Evolutionary conservation across 2,113 vertebrate genomes (phyloP), one percentile per base, ranked within the genome.

Genomic region (Gasterosteus nipponicus): DNA sequence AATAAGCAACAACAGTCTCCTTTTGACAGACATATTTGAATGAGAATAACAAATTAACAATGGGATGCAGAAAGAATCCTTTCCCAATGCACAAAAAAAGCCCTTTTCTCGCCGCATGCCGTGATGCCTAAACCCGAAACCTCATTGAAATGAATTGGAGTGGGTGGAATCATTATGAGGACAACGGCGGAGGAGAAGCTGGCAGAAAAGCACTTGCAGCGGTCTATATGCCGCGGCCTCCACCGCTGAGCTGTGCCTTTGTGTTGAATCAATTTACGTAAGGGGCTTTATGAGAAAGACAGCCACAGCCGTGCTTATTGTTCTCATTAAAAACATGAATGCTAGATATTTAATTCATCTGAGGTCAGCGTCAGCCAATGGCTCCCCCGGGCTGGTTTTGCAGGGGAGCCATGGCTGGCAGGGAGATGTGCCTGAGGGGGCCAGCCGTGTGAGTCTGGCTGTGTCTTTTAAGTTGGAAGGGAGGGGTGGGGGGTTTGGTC

Each of bases 241-340:
- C 68, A 75, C 82, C 53, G 68, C 81, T 71, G 76, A 85, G 84
- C 73, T 71, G 26, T 74, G 69, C 84, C 81, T 87, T 91, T 70
- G 83, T 83, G 83, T 88, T 87, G 76, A 92, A 92, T 92, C 85
- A 81, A 92, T 91, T 89, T 90, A 74, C 69, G 86, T 90, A 87
- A 90, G 82, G 78, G 77, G 75, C 83, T 90, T 91, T 86, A 87
- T 86, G 74, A 91, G 78, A 72, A 75, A 85, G 80, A 84, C 79
- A 84, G 80, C 75, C 33, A 38, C 81, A 82, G 78, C 75, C 29
- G 22, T 84, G 82, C 85, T 93, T 87, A 91, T 91, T 91, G 84
- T 90, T 89, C 82, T 84, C 84, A 91, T 89, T 90, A 87, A 86
- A 89, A 89, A 88, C 84, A 82, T 63, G 81, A 87, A 87, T 86